Conservation (phyloP, 2,888 invertebrate genomes). For the Drosophila paramelanica region DNA sequence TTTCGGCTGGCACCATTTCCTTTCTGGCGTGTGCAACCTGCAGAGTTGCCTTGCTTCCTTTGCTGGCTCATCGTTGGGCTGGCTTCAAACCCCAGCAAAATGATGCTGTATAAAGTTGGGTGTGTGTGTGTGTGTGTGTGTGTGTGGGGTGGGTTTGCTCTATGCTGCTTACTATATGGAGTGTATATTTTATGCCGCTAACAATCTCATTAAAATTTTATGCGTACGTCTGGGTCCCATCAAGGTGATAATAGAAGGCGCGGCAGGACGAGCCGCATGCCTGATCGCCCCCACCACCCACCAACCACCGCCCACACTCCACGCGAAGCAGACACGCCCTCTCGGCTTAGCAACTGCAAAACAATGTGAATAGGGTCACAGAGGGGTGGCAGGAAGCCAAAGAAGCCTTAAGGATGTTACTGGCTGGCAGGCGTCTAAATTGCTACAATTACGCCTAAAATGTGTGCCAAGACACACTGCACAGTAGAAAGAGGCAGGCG, state of each 20-base stretch:
- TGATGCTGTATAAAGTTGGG: no score
- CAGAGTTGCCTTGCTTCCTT: conserved; percentile 38
- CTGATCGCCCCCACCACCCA: conserved; percentile 9
- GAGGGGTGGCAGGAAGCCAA: conserved; percentile 13
- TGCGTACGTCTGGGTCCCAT: conserved; percentile 68
- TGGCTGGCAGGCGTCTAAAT: conserved; percentile 68
- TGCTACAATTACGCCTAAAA: conserved; percentile 81
- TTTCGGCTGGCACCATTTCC: conserved; percentile 50
- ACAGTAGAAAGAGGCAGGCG: conserved; percentile 12
- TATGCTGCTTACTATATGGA: conserved; percentile 40
- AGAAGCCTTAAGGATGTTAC: conserved; percentile 46
- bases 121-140: background rate
- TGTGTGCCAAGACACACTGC: conserved; percentile 62
- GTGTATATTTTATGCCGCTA: conserved; percentile 76
- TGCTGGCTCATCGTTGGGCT: conserved; percentile 8
- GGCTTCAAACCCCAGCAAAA: conserved; percentile 31
- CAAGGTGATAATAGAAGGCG: conserved; percentile 74
- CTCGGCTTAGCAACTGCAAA: conserved; percentile 19
- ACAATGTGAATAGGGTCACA: background rate
- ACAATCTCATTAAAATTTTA: conserved; percentile 81
- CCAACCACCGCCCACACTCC: conserved; percentile 25
- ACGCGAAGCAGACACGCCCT: background rate
- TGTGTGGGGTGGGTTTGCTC: conserved; percentile 9
- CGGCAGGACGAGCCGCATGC: conserved; percentile 24
- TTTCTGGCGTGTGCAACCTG: conserved; percentile 50